phyloP scores from a whole-genome alignment of 2,888 invertebrate genomes.

The Eustalomyia histrio region DNA sequence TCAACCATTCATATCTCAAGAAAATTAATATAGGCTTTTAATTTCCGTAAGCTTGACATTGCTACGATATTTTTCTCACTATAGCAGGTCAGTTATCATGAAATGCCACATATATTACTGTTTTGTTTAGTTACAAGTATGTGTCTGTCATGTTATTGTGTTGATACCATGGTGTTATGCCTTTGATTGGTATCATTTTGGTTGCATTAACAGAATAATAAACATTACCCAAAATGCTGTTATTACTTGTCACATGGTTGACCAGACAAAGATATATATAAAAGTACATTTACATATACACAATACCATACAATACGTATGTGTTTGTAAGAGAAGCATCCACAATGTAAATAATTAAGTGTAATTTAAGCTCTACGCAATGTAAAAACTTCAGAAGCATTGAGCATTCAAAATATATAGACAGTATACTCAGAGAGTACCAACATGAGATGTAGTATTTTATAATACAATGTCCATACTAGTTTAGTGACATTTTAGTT shows the following conservation, averaged over 20 bases:
- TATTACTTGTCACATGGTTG: conserved; percentile 59
- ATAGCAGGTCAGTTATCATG: too few species aligned
- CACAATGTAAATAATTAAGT: conserved; percentile 54
- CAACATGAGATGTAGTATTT: too few species aligned
- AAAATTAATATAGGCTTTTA: too few species aligned
- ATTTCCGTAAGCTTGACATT: too few species aligned
- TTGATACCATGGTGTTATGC: conserved; percentile 39
- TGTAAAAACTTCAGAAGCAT: background rate
- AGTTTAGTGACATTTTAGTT: too few species aligned
- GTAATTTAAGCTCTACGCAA: conserved; percentile 30
- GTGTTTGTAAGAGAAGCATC: background rate
- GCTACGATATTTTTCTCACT: too few species aligned
- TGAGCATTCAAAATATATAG: background rate
- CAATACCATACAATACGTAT: conserved; percentile 3
- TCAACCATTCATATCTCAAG: too few species aligned
- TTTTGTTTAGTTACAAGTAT: too few species aligned
- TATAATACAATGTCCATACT: too few species aligned
- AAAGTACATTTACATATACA: background rate
- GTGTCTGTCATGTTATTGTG: conserved; percentile 17
- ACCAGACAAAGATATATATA: conserved; percentile 35
- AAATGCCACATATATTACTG: too few species aligned
- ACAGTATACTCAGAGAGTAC: background rate
- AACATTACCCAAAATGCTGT: conserved; percentile 60
- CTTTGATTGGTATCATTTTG: conserved; percentile 61
- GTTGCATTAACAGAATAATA: conserved; percentile 59